phyloP scores from a whole-genome alignment of 2,888 invertebrate species.

The Gryllus longicercus region DNA sequence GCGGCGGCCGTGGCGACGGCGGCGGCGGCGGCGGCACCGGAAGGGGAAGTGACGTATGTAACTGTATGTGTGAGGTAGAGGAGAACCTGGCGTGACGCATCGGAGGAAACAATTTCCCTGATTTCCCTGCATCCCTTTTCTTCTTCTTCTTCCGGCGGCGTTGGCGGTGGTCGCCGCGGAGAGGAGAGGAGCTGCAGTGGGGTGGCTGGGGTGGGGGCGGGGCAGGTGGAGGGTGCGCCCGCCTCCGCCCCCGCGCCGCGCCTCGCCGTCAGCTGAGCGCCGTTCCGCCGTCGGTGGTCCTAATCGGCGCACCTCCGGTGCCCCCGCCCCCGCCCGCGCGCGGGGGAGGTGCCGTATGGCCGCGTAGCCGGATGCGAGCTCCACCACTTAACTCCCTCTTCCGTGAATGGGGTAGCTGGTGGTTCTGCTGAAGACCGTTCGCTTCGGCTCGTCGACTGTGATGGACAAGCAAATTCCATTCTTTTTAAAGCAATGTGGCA shows the following conservation, averaged over 20 bases:
- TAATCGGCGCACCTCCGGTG: slow-evolving; percentile 10
- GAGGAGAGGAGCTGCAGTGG: not conserved
- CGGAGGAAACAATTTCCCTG: slow-evolving; percentile 30
- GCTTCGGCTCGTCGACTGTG: too few relatives aligned
- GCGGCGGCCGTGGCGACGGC: not conserved
- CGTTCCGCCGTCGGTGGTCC: not conserved
- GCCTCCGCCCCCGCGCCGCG: too few relatives aligned
- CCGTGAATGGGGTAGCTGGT: not conserved
- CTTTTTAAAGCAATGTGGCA: too few relatives aligned
- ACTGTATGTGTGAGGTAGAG: slow-evolving; percentile 29
- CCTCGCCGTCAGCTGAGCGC: not conserved
- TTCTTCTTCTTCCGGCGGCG: slow-evolving; percentile 18
- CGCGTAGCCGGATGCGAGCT: not conserved
- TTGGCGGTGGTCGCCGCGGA: not conserved
- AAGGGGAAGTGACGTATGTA: slow-evolving; percentile 32
- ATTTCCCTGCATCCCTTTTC: slow-evolving; percentile 27
- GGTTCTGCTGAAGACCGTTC: too few relatives aligned
- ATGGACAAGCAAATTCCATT: too few relatives aligned
- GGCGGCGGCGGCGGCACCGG: slow-evolving; percentile 19
- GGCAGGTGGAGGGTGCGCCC: not conserved
- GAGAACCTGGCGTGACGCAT: slow-evolving; percentile 21
- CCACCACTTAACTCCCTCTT: not conserved
- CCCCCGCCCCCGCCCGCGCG: not conserved
- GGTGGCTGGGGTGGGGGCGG: not conserved
- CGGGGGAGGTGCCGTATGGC: not conserved